Base-by-base conservation (phyloP, 2,888 invertebrate species). In the Coenonympha arcania region DNA sequence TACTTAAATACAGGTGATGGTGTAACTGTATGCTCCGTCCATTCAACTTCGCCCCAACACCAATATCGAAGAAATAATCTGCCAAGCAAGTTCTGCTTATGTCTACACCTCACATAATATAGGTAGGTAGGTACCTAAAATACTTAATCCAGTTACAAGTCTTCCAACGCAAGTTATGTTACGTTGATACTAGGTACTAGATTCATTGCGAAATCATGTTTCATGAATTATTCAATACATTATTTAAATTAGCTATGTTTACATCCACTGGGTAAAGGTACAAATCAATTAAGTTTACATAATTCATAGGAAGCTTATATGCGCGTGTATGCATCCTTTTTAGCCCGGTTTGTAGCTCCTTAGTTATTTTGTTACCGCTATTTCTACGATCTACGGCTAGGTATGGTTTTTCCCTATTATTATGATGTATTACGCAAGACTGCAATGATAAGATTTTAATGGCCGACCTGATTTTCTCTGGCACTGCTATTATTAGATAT, bases 341-440 rank as follows among this genome's bases (percentile, higher is more conserved):
- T 22, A 33, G n/a, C 34, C 26, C 26, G 16, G 26, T 28, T 50
- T 41, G 44, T 36, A 46, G 40, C 52, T 39, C 40, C 11, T 11
- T 16, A 39, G 43, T 44, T 47, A 53, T 50, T 52, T 46, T 20
- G 37, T 37, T 53, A 49, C 50, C 53, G 54, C 50, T 54, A 54
- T n/a, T 47, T 43, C 36, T 37, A 50, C 39, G 26, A 49, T 43
- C 36, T 37, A 50, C 39, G 26, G 50, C 37, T 54, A 40, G 18
- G 40, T 44, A 43, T 48, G 47, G 20, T 40, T 19, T n/a, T 44
- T 33, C 31, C 33, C 54, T 39, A 28, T 48, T 47, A 50, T 54
- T 54, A 54, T 39, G 43, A 15, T 19, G 31, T 18, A 54, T 54
- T 54, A 50, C 43, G 39, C 28, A 50, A 24, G 28, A 45, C 45